phyloP scores from a whole-genome alignment of 2,797 vertebrate species.

The Sebastiscus albofasciatus region DNA sequence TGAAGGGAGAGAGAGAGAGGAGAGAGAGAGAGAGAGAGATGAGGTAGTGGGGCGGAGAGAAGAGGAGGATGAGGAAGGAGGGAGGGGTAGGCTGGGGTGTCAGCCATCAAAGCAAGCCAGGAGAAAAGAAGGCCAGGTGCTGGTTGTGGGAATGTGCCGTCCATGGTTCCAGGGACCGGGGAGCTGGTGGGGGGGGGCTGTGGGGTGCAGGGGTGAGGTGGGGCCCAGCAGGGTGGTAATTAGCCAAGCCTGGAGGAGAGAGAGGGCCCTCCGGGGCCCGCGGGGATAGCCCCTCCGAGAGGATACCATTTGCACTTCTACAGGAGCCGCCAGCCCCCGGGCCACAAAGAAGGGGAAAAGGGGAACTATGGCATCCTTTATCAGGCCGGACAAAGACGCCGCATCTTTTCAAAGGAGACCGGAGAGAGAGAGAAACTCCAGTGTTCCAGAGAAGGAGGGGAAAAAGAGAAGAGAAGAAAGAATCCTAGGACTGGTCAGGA shows the following conservation, averaged over 20 bases:
- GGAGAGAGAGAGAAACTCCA: conserved; percentile 79
- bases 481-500: conserved; percentile 79
- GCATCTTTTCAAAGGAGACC: conserved; percentile 85
- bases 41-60: conserved; percentile 69
- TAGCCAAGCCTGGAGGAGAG: conserved; percentile 85
- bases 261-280: conserved; percentile 74
- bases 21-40: conserved; percentile 53
- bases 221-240: conserved; percentile 68
- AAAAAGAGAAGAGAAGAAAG: conserved; percentile 70
- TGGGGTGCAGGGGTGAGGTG: background rate
- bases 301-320: conserved; percentile 87
- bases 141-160: conserved; percentile 81
- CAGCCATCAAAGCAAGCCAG: conserved; percentile 86
- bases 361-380: conserved; percentile 86
- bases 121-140: conserved; percentile 86
- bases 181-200: conserved; percentile 48
- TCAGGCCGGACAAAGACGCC: conserved; percentile 83
- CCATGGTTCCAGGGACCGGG: conserved; percentile 75
- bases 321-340: conserved; percentile 81
- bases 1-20: background rate
- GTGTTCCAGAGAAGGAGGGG: conserved; percentile 73
- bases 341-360: conserved; percentile 84
- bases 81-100: conserved; percentile 76
- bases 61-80: conserved; percentile 70
- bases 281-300: conserved; percentile 82